Evolutionary conservation across 2,888 invertebrate genomes (phyloP), one percentile per base, ranked within the genome.

Genomic region (Tenthredo distinguenda): DNA sequence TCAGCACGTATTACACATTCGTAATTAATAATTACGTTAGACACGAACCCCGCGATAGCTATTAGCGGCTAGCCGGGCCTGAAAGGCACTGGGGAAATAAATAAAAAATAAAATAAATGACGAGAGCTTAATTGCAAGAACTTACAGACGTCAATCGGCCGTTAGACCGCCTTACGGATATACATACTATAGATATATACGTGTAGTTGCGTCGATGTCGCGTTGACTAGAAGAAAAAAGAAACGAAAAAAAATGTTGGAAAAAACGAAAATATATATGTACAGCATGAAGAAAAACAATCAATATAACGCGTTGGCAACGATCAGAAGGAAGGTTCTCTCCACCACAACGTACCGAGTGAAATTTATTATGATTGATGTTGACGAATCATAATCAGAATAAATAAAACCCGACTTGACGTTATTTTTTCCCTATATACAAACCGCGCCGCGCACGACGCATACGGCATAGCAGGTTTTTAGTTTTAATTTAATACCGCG

Each of bases 401-500:
- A 47, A 68, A 83, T 68, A 68, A 68, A 83, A 40, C 3, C 10
- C 43, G 47, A 47, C 12, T 43, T 31, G 43, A 47, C n/a, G 50
- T 68, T 83, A 47, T 83, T 68, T 31, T 83, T 68, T 62, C 31
- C 34, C 68, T 62, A 55, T 77, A 26, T 34, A 68, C 18, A 68
- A 34, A 31, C 31, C 31, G 68, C 68, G 55, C 55, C 50, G 31
- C 68, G 83, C 18, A 31, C 58, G 58, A 21, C 62, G 81, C 81
- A 81, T 81, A 58, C 81, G 68, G 68, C 71, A 68, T 65, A 47
- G 83, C 83, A 68, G 68, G 83, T 83, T 83, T 83, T 83, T 83
- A 83, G 83, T 83, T 71, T 83, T 83, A 83, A 83, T 85, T 85
- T 85, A 84, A 85, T 85, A 85, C 85, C 85, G 74, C 58, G 84